Evolutionary conservation across 92 coral and sea anemone species (phyloP).

Genomic region (Bergia puertoricense): DNA sequence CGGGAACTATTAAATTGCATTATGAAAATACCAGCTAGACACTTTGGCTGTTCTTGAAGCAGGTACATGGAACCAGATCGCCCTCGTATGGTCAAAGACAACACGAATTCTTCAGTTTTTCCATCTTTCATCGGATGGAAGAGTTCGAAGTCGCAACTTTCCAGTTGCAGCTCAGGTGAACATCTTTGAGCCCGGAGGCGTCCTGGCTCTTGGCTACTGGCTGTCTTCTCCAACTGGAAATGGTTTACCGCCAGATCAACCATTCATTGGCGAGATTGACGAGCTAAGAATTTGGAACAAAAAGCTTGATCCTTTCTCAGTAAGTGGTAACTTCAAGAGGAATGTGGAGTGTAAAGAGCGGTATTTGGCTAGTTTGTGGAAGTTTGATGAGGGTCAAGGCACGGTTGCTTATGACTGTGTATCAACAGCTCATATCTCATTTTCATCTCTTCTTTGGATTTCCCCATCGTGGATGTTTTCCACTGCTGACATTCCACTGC

Average conservation of each 20-base stretch:
- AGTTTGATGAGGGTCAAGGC: constrained; percentile 71
- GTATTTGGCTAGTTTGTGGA: constrained; percentile 60
- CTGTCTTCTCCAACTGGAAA: constrained; percentile 51
- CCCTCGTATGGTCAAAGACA: constrained; percentile 61
- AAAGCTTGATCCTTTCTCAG: constrained; percentile 40
- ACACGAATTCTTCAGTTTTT: constrained; percentile 56
- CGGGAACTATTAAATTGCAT: constrained; percentile 46
- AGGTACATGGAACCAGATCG: constrained; percentile 53
- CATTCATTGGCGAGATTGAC: constrained; percentile 60
- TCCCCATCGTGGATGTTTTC: constrained; percentile 58
- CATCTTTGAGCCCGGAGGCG: constrained; percentile 70
- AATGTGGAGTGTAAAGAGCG: constrained; percentile 50
- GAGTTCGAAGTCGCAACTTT: constrained; percentile 59
- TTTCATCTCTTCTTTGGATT: constrained; percentile 41
- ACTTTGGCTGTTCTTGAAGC: constrained; percentile 54
- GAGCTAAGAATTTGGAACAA: constrained; percentile 67
- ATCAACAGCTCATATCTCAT: constrained; percentile 52
- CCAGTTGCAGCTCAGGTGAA: constrained; percentile 53
- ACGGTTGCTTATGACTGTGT: constrained; percentile 62
- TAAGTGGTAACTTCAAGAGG: constrained; percentile 20
- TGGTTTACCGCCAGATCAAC: constrained; percentile 33
- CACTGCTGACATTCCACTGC: constrained; percentile 45
- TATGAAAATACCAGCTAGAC: constrained; percentile 49
- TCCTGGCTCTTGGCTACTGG: constrained; percentile 68
- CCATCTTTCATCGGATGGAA: constrained; percentile 53